Conservation (phyloP, 1,140 invertebrate species). For the Lasioglossum baleicum region DNA sequence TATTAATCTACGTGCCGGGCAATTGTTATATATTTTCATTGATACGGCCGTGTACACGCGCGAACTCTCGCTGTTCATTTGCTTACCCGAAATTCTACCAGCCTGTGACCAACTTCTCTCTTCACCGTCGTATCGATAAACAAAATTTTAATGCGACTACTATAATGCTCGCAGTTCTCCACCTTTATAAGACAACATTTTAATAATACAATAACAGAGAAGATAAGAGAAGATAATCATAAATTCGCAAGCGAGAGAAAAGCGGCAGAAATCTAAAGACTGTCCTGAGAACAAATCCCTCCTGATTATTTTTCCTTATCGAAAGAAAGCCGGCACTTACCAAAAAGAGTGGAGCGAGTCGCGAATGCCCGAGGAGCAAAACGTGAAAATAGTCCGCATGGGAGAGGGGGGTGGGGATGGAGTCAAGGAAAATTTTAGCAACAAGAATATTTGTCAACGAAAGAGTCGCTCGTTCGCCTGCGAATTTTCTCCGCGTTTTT, state of each 20-base stretch:
- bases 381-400: neutral
- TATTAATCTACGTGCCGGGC: neutral
- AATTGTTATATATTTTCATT: neutral
- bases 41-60: neutral
- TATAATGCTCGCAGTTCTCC: too few relatives aligned
- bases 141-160: too few relatives aligned
- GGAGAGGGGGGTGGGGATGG: too few relatives aligned
- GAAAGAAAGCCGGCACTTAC: neutral
- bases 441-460: constrained; percentile 19
- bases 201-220: too few relatives aligned
- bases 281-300: too few relatives aligned
- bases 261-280: too few relatives aligned
- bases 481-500: constrained; percentile 25
- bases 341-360: neutral
- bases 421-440: neutral
- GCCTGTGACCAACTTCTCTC: too few relatives aligned
- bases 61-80: neutral
- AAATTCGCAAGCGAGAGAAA: too few relatives aligned
- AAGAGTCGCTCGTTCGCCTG: neutral
- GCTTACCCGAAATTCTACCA: neutral
- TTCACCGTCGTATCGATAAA: too few relatives aligned
- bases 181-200: too few relatives aligned
- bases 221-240: too few relatives aligned
- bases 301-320: neutral
- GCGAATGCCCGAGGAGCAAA: neutral